Evolutionary conservation across 1,140 invertebrate genomes (phyloP), one percentile per base, ranked within the genome.

Genomic region (Teleogryllus occipitalis): DNA sequence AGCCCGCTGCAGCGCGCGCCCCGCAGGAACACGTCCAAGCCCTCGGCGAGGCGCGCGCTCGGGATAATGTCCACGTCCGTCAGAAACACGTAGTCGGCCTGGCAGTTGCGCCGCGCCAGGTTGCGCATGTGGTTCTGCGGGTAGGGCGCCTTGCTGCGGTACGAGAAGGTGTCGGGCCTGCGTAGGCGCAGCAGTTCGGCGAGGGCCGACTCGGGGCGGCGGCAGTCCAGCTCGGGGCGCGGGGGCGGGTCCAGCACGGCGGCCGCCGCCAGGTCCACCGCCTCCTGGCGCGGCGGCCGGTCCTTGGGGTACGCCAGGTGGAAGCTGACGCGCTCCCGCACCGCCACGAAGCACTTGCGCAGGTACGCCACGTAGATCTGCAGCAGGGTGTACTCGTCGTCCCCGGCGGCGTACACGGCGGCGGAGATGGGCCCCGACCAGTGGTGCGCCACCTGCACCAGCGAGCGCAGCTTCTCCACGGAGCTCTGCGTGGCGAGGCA

Each of bases 391-490:
- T 85, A 85, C 79, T 88, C 86, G 8, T 84, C 89, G 12, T 84
- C 89, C n/a, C 93, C 93, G 7, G 93, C 92, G 0, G 92, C 92
- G 83, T 94, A 98, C 0, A 97, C 87, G 0, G 96, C 93, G 0
- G 95, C 90, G 0, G 96, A 97, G 82, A 98, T 92, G 0, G 95
- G 93, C 0, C 95, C 96, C 4, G 89, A 88, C 96, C 96, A 98
- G 79, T 93, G 91, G 47, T 92, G 88, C 3, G 92, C 91, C 18
- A 96, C 92, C 76, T 93, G 90, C 0, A 93, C 89, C 8, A 98
- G 81, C 46, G 94, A 94, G 77, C 90, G 88, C 6, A 97, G 84
- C 77, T 93, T 90, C 82, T 97, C 95, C 27, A 96, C 87, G 0
- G 95, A 96, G 80, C 91, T 92, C 84, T 96, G 95, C 0, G 95